phyloP scores from a whole-genome alignment of 2,888 invertebrate genomes.

The Leucoma salicis region DNA sequence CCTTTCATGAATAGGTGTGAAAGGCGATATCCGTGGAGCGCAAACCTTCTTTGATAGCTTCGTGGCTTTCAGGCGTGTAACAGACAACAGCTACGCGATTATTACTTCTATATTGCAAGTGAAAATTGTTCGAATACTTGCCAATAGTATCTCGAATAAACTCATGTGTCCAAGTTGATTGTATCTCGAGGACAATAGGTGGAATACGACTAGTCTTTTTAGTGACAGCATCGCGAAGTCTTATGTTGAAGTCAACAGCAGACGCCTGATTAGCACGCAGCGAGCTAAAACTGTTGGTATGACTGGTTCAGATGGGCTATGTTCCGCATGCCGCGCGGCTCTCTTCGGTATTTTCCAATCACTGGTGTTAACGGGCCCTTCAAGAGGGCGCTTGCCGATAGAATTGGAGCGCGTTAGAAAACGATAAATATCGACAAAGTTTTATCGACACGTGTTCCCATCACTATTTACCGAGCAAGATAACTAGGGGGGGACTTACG shows the following conservation, averaged over 20 bases:
- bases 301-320: neutral
- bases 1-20: neutral
- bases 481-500: too few species aligned
- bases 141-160: neutral
- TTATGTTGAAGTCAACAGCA: neutral
- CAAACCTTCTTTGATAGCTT: neutral
- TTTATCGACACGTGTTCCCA: too few species aligned
- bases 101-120: neutral
- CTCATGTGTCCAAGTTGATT: neutral
- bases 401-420: too few species aligned
- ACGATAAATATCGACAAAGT: neutral
- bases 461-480: too few species aligned
- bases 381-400: neutral
- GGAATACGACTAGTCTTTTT: neutral
- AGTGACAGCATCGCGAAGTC: neutral
- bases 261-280: neutral
- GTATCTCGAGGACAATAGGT: too few species aligned
- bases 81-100: neutral
- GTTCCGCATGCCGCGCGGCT: neutral
- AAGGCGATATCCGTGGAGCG: neutral
- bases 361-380: neutral
- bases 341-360: neutral
- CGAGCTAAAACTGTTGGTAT: neutral
- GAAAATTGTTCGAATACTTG: conserved; percentile 11
- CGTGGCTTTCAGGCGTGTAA: neutral